phyloP scores from a whole-genome alignment of 1,140 invertebrate genomes.

The Drosophila grimshawi region DNA sequence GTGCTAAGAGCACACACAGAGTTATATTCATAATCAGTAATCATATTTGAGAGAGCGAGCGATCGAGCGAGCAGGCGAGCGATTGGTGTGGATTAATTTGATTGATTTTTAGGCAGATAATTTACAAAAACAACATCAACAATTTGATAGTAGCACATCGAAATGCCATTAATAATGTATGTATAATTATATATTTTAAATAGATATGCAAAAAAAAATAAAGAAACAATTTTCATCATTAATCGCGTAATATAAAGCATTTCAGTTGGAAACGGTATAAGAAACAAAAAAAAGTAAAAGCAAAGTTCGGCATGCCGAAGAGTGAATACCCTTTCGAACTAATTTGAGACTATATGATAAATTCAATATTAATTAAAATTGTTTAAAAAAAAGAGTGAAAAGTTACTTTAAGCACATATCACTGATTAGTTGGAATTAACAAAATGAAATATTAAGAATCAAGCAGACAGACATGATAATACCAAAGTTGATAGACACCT shows the following conservation, averaged over 20 bases:
- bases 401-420: not conserved
- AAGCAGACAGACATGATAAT: not conserved
- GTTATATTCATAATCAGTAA: conserved; percentile 1
- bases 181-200: conserved; percentile 33
- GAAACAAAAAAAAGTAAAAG: not conserved
- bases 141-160: conserved; percentile 53
- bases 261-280: not conserved
- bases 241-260: conserved; percentile 17
- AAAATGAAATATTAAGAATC: not conserved
- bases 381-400: not conserved
- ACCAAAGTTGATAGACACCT: not conserved
- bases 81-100: conserved; percentile 55
- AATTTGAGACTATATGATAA: not conserved
- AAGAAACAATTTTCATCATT: conserved; percentile 39
- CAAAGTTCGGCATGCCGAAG: conserved; percentile 8
- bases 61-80: conserved; percentile 15
- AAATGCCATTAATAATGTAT: conserved; percentile 42
- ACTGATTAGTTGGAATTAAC: no score
- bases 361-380: not conserved
- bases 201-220: conserved; percentile 32
- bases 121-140: conserved; percentile 83
- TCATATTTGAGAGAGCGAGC: conserved; percentile 7
- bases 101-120: conserved; percentile 75
- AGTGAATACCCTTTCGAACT: not conserved
- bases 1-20: not conserved